Base-by-base conservation (phyloP, 2,797 vertebrate genomes). In the Cynopterus sphinx region DNA sequence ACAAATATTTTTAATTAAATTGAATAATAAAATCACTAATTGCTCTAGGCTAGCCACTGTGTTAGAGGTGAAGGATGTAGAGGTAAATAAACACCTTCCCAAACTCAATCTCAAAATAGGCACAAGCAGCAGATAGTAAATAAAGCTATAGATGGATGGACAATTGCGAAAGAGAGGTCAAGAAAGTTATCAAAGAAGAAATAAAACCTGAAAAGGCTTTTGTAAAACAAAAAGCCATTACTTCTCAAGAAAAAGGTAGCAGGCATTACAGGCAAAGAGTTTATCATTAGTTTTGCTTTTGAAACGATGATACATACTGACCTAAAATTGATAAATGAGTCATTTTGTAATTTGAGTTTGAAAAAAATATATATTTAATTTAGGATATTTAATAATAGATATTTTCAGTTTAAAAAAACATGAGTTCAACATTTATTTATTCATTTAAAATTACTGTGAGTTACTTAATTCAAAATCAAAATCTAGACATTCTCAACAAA, bases 401-500 rank as follows among this genome's bases (percentile, higher is more conserved):
- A 74, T 55, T 85, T 88, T 28, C 16, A 41, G 10, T 67, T 79
- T 61, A 2, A 43, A 17, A 67, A 24, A 85, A 87, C 33, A 82
- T 63, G 19, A 87, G 57, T 84, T 68, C 21, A 79, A 43, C 2
- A 70, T 39, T 61, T 6, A 36, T 39, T 87, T 82, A 70, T 61
- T 28, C 1, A 67, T 59, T 86, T 90, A 53, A 21, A 8, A 5
- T 59, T 85, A 46, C 5, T 68, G 17, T 53, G 39, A 41, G 46
- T 89, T 90, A 53, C 65, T 84, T 84, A 87, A 67, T 61, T 94
- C 11, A 81, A 7, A 8, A 59, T 75, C 95, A 75, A 83, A 92
- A 55, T 74, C 41, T 86, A 4, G 43, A 59, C 55, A 17, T 51
- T 85, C 10, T 91, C 26, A 65, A 33, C 46, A 81, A 67, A 65